A percentile compares a stretch with the other conserved stretches of the same genome.
These are phyloP conservation scores for Acanthisitta chloris DNA, from an alignment of 2,113 vertebrate genomes.

Conservation along the genomic window DNA sequence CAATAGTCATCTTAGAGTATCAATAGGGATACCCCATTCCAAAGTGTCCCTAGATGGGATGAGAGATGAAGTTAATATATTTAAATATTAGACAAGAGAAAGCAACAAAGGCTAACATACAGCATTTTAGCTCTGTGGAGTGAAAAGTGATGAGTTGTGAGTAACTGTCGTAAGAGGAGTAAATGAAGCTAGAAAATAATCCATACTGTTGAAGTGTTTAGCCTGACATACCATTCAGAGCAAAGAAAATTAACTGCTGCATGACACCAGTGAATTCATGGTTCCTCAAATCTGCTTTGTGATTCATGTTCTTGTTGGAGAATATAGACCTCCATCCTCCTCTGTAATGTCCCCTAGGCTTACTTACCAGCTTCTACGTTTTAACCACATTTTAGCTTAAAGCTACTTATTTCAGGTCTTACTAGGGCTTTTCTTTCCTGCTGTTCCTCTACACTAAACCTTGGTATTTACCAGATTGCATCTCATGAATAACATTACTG, in stretches of 20 bases:
- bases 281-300: background rate
- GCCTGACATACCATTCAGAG: background rate
- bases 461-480: background rate
- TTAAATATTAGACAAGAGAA: background rate
- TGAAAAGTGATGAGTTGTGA: background rate
- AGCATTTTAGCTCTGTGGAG: background rate
- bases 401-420: background rate
- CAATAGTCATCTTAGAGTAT: background rate
- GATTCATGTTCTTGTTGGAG: background rate
- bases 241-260: background rate
- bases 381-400: background rate
- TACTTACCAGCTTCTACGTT: background rate
- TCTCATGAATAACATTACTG: background rate
- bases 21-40: background rate
- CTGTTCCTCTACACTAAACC: background rate
- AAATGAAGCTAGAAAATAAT: conserved; percentile 35
- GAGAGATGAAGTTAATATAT: background rate
- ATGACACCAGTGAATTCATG: background rate
- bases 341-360: background rate
- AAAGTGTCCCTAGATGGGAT: background rate
- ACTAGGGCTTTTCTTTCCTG: background rate
- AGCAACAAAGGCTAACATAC: background rate
- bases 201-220: background rate
- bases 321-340: background rate
- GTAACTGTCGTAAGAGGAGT: background rate